Conservation (phyloP, 2,797 vertebrate species). For the Petrocephalus sullivani region DNA sequence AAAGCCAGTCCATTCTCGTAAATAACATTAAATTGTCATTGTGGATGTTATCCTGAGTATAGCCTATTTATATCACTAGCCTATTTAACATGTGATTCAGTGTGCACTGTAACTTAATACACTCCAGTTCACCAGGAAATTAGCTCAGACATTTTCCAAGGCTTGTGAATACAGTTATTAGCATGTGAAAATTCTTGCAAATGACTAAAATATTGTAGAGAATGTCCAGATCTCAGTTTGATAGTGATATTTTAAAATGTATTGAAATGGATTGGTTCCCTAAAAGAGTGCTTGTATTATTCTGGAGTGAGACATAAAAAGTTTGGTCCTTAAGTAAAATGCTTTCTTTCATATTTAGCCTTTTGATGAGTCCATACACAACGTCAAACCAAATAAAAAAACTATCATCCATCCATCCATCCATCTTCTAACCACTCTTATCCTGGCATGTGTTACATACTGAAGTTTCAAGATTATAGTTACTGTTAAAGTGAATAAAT, state of each 20-base stretch:
- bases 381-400: neutral
- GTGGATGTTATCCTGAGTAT: neutral
- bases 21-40: conserved; percentile 3
- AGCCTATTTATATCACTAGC: too few species aligned
- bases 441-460: neutral
- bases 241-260: neutral
- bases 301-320: neutral
- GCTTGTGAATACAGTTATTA: neutral
- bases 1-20: neutral
- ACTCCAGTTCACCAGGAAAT: neutral
- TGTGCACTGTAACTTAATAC: neutral
- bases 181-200: neutral
- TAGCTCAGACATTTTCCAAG: neutral
- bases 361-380: neutral
- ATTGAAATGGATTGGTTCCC: neutral
- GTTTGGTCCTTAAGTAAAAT: neutral
- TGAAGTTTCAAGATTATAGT: neutral
- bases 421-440: neutral
- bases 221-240: neutral
- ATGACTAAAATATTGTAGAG: neutral
- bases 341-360: neutral
- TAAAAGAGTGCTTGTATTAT: neutral
- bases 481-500: neutral
- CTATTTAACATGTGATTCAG: neutral
- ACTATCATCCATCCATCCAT: neutral